Conservation (phyloP, 2,888 invertebrate genomes). For the Dioctria linearis region DNA sequence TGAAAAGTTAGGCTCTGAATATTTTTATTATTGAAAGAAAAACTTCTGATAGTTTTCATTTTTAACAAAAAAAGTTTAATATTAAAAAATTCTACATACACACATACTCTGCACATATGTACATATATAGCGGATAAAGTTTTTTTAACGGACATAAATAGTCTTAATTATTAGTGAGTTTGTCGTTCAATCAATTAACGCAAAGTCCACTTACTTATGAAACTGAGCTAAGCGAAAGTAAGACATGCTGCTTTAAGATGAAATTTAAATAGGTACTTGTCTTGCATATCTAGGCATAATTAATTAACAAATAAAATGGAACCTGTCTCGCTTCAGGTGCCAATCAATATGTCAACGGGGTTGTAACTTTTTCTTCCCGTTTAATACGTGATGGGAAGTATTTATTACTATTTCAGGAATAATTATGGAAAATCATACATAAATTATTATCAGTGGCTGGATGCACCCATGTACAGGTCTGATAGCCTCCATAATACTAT, state of each 20-base stretch:
- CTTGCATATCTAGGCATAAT: slow-evolving; percentile 23
- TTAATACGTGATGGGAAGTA: neutral
- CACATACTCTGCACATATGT: neutral
- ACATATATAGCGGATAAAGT: neutral
- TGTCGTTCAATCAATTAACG: no score
- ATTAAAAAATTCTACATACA: neutral
- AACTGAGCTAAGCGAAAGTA: neutral
- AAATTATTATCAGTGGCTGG: no score
- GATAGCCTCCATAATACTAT: no score
- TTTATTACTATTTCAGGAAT: no score
- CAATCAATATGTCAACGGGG: slow-evolving; percentile 33
- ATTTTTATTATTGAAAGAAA: no score
- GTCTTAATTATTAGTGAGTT: no score
- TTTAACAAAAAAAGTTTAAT: no score
- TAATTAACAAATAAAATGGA: slow-evolving; percentile 32
- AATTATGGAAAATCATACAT: no score
- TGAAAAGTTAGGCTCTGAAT: neutral
- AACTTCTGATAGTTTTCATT: no score
- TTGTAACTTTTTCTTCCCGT: neutral
- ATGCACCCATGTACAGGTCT: no score
- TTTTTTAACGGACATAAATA: neutral
- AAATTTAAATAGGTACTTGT: neutral
- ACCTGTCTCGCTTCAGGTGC: slow-evolving; percentile 1
- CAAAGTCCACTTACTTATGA: no score
- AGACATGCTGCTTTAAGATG: slow-evolving; percentile 5